Evolutionary conservation across 2,113 vertebrate genomes (phyloP).

Genomic region (Orthonyx spaldingii): DNA sequence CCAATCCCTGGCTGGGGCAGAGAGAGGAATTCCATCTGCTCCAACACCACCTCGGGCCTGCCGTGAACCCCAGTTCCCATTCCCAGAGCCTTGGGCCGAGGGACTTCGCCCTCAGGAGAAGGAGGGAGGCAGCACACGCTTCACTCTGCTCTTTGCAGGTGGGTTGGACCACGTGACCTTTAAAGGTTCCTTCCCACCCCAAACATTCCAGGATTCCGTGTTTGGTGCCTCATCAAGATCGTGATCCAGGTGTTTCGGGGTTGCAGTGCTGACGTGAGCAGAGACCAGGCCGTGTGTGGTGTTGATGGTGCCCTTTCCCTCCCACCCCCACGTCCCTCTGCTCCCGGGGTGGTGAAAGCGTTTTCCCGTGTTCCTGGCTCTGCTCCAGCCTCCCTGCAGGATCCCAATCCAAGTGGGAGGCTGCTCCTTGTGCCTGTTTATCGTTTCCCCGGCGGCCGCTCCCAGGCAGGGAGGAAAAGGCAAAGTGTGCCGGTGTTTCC

Average conservation of each 20-base stretch:
- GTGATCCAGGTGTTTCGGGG: background rate
- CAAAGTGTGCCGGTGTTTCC: background rate
- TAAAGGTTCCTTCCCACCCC: background rate
- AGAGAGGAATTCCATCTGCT: background rate
- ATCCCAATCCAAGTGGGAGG: background rate
- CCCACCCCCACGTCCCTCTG: background rate
- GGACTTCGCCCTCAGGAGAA: background rate
- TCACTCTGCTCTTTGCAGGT: background rate
- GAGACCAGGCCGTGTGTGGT: background rate
- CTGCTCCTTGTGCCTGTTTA: background rate
- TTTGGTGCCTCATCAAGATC: too few species aligned
- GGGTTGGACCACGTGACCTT: background rate
- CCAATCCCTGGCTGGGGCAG: background rate
- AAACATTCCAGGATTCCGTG: background rate
- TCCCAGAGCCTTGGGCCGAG: background rate
- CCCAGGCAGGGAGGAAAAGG: background rate
- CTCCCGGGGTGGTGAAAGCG: fast-evolving
- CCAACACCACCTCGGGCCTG: background rate
- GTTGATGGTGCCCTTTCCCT: background rate
- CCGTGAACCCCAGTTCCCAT: background rate
- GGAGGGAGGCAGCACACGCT: background rate
- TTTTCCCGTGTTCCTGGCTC: background rate
- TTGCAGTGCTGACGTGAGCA: background rate
- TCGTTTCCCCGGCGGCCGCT: background rate
- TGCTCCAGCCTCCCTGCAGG: background rate